Conservation (phyloP, 2,113 vertebrate species). For the Erpornis zantholeuca region DNA sequence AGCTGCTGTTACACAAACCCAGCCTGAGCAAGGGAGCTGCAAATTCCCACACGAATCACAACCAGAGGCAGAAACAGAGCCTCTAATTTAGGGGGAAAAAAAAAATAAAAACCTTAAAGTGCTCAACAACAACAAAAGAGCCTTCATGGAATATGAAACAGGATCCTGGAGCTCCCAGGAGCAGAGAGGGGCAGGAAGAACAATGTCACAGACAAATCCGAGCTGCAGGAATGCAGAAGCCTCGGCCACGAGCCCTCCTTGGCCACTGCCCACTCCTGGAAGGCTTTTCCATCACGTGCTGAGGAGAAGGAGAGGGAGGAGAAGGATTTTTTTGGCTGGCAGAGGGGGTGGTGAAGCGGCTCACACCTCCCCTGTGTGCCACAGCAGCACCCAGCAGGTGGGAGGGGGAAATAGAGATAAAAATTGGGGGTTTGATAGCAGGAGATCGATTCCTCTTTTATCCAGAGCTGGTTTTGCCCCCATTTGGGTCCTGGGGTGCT, state of each 20-base stretch:
- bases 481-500: neutral
- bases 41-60: neutral
- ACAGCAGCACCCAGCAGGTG: neutral
- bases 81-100: neutral
- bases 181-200: neutral
- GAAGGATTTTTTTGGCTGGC: neutral
- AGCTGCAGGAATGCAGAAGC: neutral
- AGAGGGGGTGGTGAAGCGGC: neutral
- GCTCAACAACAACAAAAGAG: neutral
- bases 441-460: neutral
- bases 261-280: neutral
- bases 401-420: neutral
- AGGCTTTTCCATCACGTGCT: neutral
- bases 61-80: neutral
- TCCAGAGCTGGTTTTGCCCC: neutral
- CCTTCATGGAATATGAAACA: slow-evolving; percentile 24
- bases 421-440: neutral
- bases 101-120: neutral
- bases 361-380: neutral
- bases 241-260: neutral
- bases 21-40: neutral
- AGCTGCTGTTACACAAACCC: neutral
- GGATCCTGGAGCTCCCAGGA: neutral
- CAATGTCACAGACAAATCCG: neutral
- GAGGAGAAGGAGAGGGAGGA: neutral